A percentile compares a stretch with the other conserved stretches of the same genome.
These are phyloP conservation scores for Tapirus indicus DNA, from an alignment of 2,797 vertebrate genomes.

Conservation along the genomic window DNA sequence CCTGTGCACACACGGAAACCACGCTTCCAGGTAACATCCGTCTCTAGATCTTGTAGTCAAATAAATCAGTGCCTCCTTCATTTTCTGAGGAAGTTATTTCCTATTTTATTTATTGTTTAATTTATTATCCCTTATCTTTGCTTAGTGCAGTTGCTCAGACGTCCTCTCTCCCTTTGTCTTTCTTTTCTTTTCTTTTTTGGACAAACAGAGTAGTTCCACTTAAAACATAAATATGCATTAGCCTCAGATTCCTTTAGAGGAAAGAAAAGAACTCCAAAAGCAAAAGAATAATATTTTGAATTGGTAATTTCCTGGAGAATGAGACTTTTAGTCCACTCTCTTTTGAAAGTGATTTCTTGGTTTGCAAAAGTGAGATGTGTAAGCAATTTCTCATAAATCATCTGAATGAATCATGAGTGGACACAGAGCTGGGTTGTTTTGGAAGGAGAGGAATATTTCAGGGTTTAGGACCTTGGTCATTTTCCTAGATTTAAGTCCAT, in stretches of 20 bases:
- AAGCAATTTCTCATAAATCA: slow-evolving; percentile 44
- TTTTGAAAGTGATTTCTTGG: slow-evolving; percentile 46
- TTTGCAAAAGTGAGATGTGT: slow-evolving; percentile 27
- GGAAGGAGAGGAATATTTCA: neutral
- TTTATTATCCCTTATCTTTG: neutral
- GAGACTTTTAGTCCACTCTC: slow-evolving; percentile 41
- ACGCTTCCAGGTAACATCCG: neutral
- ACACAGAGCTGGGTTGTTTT: neutral
- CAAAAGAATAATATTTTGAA: slow-evolving; percentile 41
- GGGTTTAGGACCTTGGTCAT: neutral
- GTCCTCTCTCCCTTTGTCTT: neutral
- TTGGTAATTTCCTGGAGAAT: slow-evolving; percentile 31
- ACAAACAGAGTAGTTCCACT: neutral
- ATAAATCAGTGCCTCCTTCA: neutral
- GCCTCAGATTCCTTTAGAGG: neutral
- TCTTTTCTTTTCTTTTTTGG: neutral
- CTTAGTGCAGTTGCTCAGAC: neutral
- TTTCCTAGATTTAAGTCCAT: neutral
- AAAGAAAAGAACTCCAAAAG: neutral
- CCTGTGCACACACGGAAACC: neutral
- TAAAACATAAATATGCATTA: slow-evolving; percentile 54
- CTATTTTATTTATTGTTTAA: neutral
- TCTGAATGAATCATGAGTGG: neutral
- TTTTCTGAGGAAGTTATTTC: slow-evolving; percentile 28
- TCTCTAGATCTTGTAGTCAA: neutral